phyloP scores from a whole-genome alignment of 2,113 vertebrate genomes.

The Oncorhynchus keta region DNA sequence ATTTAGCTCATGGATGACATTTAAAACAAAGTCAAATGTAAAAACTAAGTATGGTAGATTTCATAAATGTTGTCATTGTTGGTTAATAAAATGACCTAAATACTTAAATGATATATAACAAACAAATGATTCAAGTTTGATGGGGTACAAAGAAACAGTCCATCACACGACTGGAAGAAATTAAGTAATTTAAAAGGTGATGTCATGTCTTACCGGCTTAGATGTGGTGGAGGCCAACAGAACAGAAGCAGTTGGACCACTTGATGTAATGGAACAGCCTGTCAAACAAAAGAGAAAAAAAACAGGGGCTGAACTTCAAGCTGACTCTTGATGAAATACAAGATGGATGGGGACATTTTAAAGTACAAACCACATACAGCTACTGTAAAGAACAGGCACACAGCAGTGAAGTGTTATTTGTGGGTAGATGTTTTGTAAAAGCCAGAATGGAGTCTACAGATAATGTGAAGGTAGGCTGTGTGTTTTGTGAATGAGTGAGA shows the following conservation, averaged over 20 bases:
- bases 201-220: constrained; percentile 33
- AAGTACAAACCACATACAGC: neutral
- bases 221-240: constrained; percentile 28
- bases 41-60: neutral
- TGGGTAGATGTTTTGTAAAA: neutral
- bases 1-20: too few relatives aligned
- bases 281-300: constrained; percentile 44
- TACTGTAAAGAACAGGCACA: neutral
- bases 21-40: too few relatives aligned
- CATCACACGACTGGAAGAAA: too few relatives aligned
- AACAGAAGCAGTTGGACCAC: constrained; percentile 30
- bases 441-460: too few relatives aligned
- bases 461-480: too few relatives aligned
- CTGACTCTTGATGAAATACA: constrained; percentile 19
- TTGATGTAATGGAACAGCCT: constrained; percentile 26
- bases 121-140: constrained; percentile 3
- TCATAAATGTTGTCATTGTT: neutral
- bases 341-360: constrained; percentile 1
- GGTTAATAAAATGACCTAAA: neutral
- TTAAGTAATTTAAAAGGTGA: too few relatives aligned
- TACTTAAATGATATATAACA: neutral
- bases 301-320: constrained; percentile 9
- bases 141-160: too few relatives aligned
- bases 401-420: neutral
- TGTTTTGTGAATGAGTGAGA: too few relatives aligned